phyloP scores from a whole-genome alignment of 2,888 invertebrate genomes.

The Melikaiella ostensackeni region DNA sequence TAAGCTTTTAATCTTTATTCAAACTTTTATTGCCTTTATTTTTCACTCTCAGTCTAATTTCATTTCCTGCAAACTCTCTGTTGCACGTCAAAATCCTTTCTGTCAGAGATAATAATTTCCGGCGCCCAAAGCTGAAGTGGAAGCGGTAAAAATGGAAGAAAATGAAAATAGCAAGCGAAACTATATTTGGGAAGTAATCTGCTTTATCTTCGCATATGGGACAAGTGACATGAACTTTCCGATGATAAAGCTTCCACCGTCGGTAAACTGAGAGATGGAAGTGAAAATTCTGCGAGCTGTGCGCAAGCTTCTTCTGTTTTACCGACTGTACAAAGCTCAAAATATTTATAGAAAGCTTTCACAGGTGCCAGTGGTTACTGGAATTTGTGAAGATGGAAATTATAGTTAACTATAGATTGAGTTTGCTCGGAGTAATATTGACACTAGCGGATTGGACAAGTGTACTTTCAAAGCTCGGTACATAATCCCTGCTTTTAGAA shows the following conservation, averaged over 20 bases:
- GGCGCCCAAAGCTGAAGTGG: background rate
- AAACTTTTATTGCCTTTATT: conserved; percentile 21
- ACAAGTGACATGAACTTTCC: background rate
- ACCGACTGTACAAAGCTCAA: conserved; percentile 30
- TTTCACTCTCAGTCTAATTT: conserved; percentile 1
- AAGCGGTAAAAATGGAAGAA: background rate
- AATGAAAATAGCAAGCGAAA: background rate
- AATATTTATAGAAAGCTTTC: background rate
- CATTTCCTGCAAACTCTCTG: background rate
- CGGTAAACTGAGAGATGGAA: background rate
- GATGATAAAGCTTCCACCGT: conserved; percentile 33
- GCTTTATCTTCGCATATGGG: background rate
- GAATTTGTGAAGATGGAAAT: background rate
- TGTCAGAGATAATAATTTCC: conserved; percentile 10
- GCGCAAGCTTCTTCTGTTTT: conserved; percentile 17
- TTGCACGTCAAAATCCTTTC: background rate
- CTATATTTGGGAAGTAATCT: background rate
- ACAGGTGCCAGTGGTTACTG: conserved; percentile 8
- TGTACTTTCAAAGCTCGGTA: conserved; percentile 17
- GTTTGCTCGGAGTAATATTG: conserved; percentile 23
- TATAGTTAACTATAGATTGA: conserved; percentile 8
- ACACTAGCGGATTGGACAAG: conserved; percentile 12
- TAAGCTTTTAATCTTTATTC: background rate
- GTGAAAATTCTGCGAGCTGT: conserved; percentile 1
- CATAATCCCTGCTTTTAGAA: conserved; percentile 5